These are phyloP conservation scores for Dendrolimus kikuchii DNA, from an alignment of 1,140 invertebrate species.

Conservation along the genomic window DNA sequence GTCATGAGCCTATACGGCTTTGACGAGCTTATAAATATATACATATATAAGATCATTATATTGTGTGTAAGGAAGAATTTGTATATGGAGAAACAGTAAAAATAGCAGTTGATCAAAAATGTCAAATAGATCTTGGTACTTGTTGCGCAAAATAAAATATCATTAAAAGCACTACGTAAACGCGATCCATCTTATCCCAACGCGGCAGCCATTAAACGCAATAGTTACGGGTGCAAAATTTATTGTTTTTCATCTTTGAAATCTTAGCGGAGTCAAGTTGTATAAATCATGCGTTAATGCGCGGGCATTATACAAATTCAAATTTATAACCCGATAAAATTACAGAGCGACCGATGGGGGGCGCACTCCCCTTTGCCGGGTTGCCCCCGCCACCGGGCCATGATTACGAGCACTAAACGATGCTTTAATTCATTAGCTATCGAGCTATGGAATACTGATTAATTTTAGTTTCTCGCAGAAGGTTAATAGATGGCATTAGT, in stretches of 20 bases:
- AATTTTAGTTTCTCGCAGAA: constrained; percentile 2
- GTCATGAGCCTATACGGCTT: no score
- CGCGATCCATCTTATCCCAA: constrained; percentile 30
- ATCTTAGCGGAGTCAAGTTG: constrained; percentile 70
- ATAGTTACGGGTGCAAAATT: constrained; percentile 67
- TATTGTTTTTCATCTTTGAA: constrained; percentile 72
- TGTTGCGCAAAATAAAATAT: not conserved
- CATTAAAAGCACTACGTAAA: not conserved
- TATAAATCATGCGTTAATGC: constrained; percentile 72
- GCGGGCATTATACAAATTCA: constrained; percentile 69
- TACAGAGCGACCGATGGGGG: constrained; percentile 64
- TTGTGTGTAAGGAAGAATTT: not conserved
- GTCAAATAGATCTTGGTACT: no score
- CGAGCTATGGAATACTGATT: constrained; percentile 16
- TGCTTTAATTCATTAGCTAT: constrained; percentile 56
- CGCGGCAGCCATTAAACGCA: constrained; percentile 54
- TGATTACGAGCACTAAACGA: constrained; percentile 50
- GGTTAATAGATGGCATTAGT: constrained; percentile 7
- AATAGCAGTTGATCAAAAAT: no score
- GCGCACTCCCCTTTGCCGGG: constrained; percentile 22
- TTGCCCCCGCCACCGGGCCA: constrained; percentile 7
- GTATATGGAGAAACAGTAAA: no score
- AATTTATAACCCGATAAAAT: constrained; percentile 74
- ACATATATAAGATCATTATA: not conserved
- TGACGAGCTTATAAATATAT: no score